These are phyloP conservation scores for Oxytorus armatus DNA, from an alignment of 2,888 invertebrate species.

Conservation along the genomic window DNA sequence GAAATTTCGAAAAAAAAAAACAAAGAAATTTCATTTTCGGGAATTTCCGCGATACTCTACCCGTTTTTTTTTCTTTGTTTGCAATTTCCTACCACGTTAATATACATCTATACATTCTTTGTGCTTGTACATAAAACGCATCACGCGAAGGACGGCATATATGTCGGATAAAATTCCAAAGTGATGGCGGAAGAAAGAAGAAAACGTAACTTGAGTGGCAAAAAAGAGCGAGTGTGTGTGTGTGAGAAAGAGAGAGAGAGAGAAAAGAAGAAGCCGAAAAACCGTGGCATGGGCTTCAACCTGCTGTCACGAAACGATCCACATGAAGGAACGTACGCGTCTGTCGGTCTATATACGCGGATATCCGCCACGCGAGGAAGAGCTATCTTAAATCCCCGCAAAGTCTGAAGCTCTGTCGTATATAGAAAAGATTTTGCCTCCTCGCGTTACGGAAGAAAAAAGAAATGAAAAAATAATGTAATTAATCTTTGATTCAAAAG, in stretches of 20 bases:
- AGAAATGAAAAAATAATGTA: too few relatives aligned
- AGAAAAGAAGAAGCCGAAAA: constrained; percentile 41
- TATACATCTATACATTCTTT: neutral
- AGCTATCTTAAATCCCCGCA: constrained; percentile 2
- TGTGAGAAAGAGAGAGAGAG: constrained; percentile 28
- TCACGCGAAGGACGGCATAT: constrained; percentile 24
- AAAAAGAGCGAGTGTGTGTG: too few relatives aligned
- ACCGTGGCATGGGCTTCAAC: constrained; percentile 37
- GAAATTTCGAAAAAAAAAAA: too few relatives aligned
- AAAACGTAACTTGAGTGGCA: constrained; percentile 46
- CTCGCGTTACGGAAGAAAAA: too few relatives aligned
- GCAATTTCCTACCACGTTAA: neutral
- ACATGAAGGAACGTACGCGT: constrained; percentile 27
- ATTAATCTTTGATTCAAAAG: too few relatives aligned
- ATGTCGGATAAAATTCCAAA: constrained; percentile 61
- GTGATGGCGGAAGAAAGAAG: constrained; percentile 38
- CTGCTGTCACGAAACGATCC: constrained; percentile 50
- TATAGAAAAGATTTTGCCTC: neutral
- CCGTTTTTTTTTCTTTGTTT: too few relatives aligned
- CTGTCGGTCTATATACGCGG: constrained; percentile 22
- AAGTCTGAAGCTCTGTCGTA: neutral
- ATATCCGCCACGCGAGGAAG: constrained; percentile 13
- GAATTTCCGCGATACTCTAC: too few relatives aligned
- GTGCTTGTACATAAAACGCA: constrained; percentile 21
- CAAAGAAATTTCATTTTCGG: neutral